Evolutionary conservation across 1,140 invertebrate species (phyloP), one percentile per base, ranked within the genome.

Genomic region (Microplitis demolitor): DNA sequence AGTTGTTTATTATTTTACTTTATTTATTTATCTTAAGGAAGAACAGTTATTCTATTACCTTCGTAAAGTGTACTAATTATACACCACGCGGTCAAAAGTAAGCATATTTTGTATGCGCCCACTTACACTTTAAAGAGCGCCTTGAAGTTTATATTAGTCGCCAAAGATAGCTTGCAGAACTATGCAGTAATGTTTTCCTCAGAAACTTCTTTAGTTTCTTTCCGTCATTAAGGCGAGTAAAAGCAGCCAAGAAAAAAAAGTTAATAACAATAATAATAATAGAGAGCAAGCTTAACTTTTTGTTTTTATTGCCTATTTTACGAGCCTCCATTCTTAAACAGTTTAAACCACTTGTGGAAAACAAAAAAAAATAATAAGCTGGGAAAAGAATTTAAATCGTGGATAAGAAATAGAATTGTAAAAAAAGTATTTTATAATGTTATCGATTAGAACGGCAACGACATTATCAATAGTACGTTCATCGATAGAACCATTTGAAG

Each of bases 141-240:
- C 71, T 72, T 72, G 71, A 67, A 77, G 81, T 83, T 85, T 84
- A 85, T 85, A 86, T 85, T 85, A 84, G 84, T 83, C 82, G 75
- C 51, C 80, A 76, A 80, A 83, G 76, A 80, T 79, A 75, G 75
- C 77, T 84, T 78, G 79, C 33, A 34, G 14, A 77, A 34, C 16
- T 62, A 74, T 35, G 34, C 80, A 84, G 83, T 85, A 61, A 75
- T 75, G 76, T 80, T 69, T 64, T 64, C 14, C 16, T 64, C 33
- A 64, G 5, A 13, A n/a, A 14, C 13, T 31, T 54, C 11, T 54
- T 67, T 31, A 64, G 62, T 64, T 64, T n/a, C 16, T 64, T 16
- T 24, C 16, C 14, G 34, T 14, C 37, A n/a, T 50, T 31, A 11
- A 39, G 14, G 45, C 34, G 9, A 13, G n/a, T 3, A 37, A 50